A percentile compares a stretch with the other conserved stretches of the same genome.
Conservation (phyloP, 1,140 invertebrate genomes). For the Meloidogyne hapla region DNA sequence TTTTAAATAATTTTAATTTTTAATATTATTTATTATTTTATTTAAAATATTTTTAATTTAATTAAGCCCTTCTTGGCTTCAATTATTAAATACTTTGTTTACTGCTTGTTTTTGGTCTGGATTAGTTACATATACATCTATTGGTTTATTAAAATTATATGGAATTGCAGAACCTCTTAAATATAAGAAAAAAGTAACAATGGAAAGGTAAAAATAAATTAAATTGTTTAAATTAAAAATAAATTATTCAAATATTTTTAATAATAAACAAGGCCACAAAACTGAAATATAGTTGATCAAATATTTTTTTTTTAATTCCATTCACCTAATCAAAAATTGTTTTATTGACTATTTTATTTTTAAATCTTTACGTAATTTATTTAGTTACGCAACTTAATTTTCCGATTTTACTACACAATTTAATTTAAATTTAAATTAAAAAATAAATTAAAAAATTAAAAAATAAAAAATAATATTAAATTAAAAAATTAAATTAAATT, state of each 20-base stretch:
- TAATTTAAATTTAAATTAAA: too few species aligned
- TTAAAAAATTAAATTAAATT: too few species aligned
- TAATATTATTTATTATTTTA: neutral
- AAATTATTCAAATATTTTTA: too few species aligned
- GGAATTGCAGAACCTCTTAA: slow-evolving; percentile 52
- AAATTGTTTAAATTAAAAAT: slow-evolving; percentile 2
- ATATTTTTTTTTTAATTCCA: neutral
- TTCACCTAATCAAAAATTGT: neutral
- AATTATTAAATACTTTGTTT: slow-evolving; percentile 50
- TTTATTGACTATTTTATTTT: too few species aligned
- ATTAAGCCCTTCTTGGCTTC: slow-evolving; percentile 47
- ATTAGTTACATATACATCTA: slow-evolving; percentile 51
- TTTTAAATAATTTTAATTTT: neutral
- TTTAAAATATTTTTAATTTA: too few species aligned
- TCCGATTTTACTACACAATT: too few species aligned
- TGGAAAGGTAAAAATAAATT: slow-evolving; percentile 42
- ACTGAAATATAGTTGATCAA: too few species aligned
- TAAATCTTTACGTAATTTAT: too few species aligned
- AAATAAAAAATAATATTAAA: too few species aligned
- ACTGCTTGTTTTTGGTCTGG: slow-evolving; percentile 51
- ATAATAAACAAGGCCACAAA: too few species aligned
- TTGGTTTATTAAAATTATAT: slow-evolving; percentile 51
- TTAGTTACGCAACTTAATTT: too few species aligned
- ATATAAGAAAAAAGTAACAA: slow-evolving; percentile 52
- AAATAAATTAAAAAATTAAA: too few species aligned